Percentiles rank a stretch among this genome's conserved stretches.
Evolutionary conservation across 2,797 vertebrate species (phyloP).

Genomic region (Chelon labrosus): DNA sequence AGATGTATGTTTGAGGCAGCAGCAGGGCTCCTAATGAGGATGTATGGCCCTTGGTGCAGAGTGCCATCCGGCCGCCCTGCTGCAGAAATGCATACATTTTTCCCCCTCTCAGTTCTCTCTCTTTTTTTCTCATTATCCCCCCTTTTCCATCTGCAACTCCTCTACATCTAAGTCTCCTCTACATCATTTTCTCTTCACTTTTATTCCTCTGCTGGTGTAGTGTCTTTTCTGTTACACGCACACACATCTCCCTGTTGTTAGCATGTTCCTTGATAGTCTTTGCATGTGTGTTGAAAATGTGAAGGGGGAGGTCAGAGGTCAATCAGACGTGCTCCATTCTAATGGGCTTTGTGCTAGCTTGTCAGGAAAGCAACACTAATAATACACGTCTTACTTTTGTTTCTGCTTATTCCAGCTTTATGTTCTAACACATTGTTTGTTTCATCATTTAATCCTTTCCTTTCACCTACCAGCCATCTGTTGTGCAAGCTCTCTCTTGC

Average conservation of each 20-base stretch:
- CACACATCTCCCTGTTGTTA: background rate
- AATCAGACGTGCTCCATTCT: conserved; percentile 19
- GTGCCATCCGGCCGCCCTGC: conserved; percentile 36
- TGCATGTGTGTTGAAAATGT: conserved; percentile 12
- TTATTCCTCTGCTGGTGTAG: background rate
- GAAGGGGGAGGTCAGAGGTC: conserved; percentile 8
- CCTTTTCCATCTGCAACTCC: conserved; percentile 17
- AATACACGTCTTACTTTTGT: background rate
- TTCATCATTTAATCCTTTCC: conserved; percentile 35
- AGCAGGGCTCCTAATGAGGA: conserved; percentile 71
- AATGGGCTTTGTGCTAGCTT: conserved; percentile 1
- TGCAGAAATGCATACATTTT: conserved; percentile 45
- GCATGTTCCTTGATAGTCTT: conserved; percentile 8
- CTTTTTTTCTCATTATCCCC: conserved; percentile 14
- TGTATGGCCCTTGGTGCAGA: conserved; percentile 55
- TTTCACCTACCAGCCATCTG: conserved; percentile 52
- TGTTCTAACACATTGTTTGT: conserved; percentile 22
- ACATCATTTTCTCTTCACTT: background rate
- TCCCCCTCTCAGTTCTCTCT: conserved; percentile 33
- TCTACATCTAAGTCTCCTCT: background rate
- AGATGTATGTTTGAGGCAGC: conserved; percentile 46
- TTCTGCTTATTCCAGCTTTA: conserved; percentile 9
- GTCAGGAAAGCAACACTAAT: no score
- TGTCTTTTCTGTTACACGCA: background rate
- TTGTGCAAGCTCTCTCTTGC: conserved; percentile 31